Base-by-base conservation (phyloP, 2,113 vertebrate genomes). In the Enhydra lutris region DNA sequence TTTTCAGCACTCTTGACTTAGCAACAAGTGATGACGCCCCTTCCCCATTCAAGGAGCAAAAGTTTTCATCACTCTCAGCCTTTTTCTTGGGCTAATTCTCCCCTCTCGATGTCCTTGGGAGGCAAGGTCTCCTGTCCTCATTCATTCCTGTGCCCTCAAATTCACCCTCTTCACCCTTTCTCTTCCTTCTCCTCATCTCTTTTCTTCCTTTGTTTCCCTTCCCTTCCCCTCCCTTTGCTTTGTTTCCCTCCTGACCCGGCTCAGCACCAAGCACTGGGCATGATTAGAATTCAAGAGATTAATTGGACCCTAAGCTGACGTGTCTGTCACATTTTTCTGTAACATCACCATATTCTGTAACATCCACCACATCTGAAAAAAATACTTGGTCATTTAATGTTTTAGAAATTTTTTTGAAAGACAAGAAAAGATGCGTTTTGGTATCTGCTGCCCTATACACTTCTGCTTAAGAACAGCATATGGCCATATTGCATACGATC, bases 341-440 rank as follows among this genome's bases (percentile, higher is more conserved):
- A 42, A 3, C 1, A 18, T 57, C 71, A 73, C 36, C 71, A 39
- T 42, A 42, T 42, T 73, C 71, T 26, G 21, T 74, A 42, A 74
- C 11, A 24, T 42, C 74, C 14, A 42, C 20, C 11, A 2, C 81
- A 10, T 36, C 8, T 73, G 3, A 1, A 34, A 91, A 91, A 7
- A 50, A 15, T 26, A 0, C 50, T 65, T 78, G 12, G 39, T 23
- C 6, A 74, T 73, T 89, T 67, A 61, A 13, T 55, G 94, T 45
- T 88, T 96, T 84, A 67, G 3, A 89, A 89, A 23, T 34, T 67
- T 81, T 81, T 94, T 94, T 73, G 26, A 29, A 88, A 13, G 15
- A 76, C 31, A 42, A 92, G 9, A 76, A 29, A 39, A 94, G 4
- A 39, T 29, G 20, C 12, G 36, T 45, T 76, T 69, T 12, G 34